These are phyloP conservation scores for Drosophila nikananu DNA, from an alignment of 1,140 invertebrate genomes.

Conservation along the genomic window DNA sequence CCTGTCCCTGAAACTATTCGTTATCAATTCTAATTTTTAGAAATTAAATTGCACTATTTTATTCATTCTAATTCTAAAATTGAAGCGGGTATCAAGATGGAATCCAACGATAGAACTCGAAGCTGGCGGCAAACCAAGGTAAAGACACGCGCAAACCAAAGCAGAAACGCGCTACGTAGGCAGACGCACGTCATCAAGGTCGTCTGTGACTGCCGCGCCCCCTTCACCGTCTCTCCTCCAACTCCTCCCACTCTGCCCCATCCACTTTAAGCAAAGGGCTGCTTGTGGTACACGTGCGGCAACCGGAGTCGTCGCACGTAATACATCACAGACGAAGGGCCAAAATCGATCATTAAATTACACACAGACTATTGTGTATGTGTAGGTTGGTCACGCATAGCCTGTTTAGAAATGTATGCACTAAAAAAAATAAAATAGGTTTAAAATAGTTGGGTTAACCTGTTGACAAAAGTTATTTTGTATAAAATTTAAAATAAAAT, in stretches of 20 bases:
- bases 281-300: constrained; percentile 66
- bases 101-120: constrained; percentile 18
- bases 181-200: constrained; percentile 60
- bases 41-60: neutral
- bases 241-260: constrained; percentile 25
- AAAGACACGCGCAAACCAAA: neutral
- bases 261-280: neutral
- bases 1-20: neutral
- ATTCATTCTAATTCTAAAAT: neutral
- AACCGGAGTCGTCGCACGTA: constrained; percentile 54
- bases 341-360: constrained; percentile 22
- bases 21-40: neutral
- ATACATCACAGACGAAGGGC: constrained; percentile 44
- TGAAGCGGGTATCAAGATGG: neutral
- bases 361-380: neutral
- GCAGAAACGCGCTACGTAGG: constrained; percentile 14
- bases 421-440: neutral
- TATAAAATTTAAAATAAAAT: too few species aligned
- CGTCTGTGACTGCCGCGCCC: constrained; percentile 39
- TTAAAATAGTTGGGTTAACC: too few species aligned
- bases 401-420: neutral
- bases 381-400: neutral
- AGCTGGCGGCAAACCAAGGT: constrained; percentile 2
- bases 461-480: too few species aligned
- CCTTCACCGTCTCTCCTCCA: constrained; percentile 11